phyloP scores from a whole-genome alignment of 2,888 invertebrate species.

The Clusia tigrina region DNA sequence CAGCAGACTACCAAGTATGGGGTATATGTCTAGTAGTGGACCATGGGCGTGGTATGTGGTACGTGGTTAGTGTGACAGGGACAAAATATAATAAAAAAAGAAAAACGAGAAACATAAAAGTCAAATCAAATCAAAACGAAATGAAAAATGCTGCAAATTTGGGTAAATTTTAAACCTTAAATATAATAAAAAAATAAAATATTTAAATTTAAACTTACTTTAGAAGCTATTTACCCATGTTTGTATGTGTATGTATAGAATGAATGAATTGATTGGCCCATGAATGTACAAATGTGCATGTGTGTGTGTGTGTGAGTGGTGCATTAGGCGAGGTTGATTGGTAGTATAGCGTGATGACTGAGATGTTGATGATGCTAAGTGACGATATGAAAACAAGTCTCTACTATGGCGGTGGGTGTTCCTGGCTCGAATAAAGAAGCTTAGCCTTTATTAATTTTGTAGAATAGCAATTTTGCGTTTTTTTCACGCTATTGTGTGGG shows the following conservation, averaged over 20 bases:
- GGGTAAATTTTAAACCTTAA: background rate
- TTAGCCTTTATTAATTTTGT: too few species aligned
- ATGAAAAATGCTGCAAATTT: constrained; percentile 14
- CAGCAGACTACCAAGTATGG: constrained; percentile 61
- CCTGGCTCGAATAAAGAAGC: too few species aligned
- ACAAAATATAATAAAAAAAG: constrained; percentile 23
- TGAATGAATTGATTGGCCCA: constrained; percentile 20
- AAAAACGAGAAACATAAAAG: constrained; percentile 25
- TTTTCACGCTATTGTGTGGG: too few species aligned
- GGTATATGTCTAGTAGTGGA: constrained; percentile 58
- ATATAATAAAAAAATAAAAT: background rate
- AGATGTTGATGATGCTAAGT: constrained; percentile 27
- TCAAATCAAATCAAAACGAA: constrained; percentile 30
- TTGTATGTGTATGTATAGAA: background rate
- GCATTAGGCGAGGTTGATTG: background rate
- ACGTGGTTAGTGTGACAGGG: constrained; percentile 23
- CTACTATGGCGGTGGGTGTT: too few species aligned
- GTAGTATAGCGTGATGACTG: constrained; percentile 23
- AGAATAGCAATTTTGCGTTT: too few species aligned
- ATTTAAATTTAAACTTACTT: constrained; percentile 24
- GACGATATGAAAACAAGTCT: too few species aligned
- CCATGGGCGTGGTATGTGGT: background rate
- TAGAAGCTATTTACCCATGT: constrained; percentile 20
- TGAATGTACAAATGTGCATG: constrained; percentile 24
- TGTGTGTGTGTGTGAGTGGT: background rate